phyloP scores from a whole-genome alignment of 1,140 invertebrate genomes.

The Muscidifurax raptorellus region DNA sequence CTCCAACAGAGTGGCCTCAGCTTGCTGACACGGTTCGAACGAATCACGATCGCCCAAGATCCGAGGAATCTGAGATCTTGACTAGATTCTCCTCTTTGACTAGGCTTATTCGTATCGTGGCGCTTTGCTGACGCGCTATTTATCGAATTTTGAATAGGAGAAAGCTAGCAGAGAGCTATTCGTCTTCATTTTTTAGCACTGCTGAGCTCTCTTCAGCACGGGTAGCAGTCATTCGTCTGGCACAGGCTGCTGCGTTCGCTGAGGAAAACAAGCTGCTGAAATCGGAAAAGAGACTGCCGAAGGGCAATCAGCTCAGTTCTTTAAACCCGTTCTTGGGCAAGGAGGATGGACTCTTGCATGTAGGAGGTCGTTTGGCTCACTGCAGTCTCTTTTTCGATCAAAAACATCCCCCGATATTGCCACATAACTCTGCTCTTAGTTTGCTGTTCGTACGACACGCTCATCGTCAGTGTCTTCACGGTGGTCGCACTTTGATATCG shows the following conservation, averaged over 20 bases:
- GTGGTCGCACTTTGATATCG: too few relatives aligned
- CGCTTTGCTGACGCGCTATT: background rate
- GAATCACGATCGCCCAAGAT: too few relatives aligned
- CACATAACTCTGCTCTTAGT: too few relatives aligned
- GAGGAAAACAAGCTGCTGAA: too few relatives aligned
- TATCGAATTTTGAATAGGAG: background rate
- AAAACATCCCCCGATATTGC: constrained; percentile 1
- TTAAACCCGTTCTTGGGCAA: background rate
- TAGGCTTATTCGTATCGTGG: too few relatives aligned
- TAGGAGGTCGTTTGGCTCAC: constrained; percentile 2
- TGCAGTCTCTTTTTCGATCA: background rate
- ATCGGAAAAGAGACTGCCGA: background rate
- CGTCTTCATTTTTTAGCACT: background rate
- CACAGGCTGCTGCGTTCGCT: too few relatives aligned
- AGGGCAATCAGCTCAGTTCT: background rate
- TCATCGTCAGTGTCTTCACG: too few relatives aligned
- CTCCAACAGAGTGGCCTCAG: too few relatives aligned
- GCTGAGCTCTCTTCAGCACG: background rate
- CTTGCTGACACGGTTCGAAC: background rate
- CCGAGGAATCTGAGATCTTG: too few relatives aligned
- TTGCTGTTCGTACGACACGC: too few relatives aligned
- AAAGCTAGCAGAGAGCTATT: background rate
- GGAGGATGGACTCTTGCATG: too few relatives aligned
- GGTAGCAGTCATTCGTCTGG: background rate
- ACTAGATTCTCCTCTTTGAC: too few relatives aligned